Evolutionary conservation across 2,888 invertebrate genomes (phyloP).

Genomic region (Apodemia duryi): DNA sequence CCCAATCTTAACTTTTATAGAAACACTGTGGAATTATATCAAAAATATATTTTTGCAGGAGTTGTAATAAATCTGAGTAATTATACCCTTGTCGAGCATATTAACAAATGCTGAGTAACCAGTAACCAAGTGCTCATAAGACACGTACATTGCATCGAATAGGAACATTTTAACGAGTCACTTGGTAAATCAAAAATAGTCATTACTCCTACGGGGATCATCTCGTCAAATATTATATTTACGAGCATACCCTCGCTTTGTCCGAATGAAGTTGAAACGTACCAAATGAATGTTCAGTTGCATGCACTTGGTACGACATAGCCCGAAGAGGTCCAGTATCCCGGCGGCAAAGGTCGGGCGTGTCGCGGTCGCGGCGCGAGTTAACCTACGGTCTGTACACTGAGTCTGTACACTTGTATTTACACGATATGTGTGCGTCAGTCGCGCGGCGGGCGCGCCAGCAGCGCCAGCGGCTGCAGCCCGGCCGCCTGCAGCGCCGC

Average conservation of each 20-base stretch:
- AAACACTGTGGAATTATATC: background rate
- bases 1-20: conserved; percentile 2
- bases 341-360: background rate
- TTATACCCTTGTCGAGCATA: background rate
- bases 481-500: conserved; percentile 74
- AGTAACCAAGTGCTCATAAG: background rate
- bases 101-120: background rate
- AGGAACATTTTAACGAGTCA: background rate
- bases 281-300: background rate
- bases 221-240: background rate
- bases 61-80: background rate
- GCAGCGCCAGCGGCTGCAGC: conserved; percentile 56
- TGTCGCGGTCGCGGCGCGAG: conserved; percentile 25
- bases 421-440: conserved; percentile 50
- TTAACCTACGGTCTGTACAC: conserved; percentile 32
- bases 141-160: background rate
- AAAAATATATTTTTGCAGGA: background rate
- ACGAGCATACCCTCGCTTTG: background rate
- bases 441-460: conserved; percentile 57
- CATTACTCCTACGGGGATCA: background rate
- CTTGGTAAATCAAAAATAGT: background rate
- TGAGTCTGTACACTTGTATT: conserved; percentile 35
- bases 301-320: background rate
- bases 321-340: too few relatives aligned
- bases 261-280: background rate